Evolutionary conservation across 1,140 invertebrate genomes (phyloP).

Genomic region (Drosophila persimilis): DNA sequence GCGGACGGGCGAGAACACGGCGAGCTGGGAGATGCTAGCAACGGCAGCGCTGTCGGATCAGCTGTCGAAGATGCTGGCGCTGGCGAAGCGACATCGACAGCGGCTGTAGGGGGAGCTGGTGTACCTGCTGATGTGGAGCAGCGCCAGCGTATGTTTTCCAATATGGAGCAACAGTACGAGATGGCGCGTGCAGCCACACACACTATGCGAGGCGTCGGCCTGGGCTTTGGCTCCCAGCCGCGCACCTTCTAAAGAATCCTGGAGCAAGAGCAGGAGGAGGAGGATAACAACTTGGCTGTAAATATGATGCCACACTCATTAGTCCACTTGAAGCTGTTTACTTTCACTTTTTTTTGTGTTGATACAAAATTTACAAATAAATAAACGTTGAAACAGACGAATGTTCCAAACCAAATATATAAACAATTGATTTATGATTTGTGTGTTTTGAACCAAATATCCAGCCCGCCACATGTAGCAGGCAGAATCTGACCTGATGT

Average conservation of each 20-base stretch:
- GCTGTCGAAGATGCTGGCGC: slow-evolving; percentile 1
- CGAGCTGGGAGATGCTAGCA: slow-evolving; percentile 32
- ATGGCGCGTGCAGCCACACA: slow-evolving; percentile 96
- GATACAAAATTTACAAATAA: slow-evolving; percentile 33
- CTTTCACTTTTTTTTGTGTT: slow-evolving; percentile 56
- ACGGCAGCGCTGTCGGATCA: slow-evolving; percentile 9
- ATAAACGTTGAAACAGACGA: slow-evolving; percentile 43
- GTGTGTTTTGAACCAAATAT: not conserved
- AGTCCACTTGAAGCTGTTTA: slow-evolving; percentile 52
- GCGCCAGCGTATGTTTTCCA: slow-evolving; percentile 95
- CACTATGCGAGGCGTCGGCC: slow-evolving; percentile 95
- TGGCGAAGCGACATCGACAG: not conserved
- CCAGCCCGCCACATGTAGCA: not conserved
- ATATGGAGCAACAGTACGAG: slow-evolving; percentile 97
- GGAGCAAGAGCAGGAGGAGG: not conserved
- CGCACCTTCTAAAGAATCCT: slow-evolving; percentile 57
- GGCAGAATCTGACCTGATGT: not conserved
- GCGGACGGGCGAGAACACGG: not conserved
- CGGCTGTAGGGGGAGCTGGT: not conserved
- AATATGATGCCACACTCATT: slow-evolving; percentile 56
- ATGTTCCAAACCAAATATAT: slow-evolving; percentile 4
- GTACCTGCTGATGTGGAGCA: slow-evolving; percentile 87
- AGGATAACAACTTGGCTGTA: slow-evolving; percentile 43
- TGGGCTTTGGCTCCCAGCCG: slow-evolving; percentile 88
- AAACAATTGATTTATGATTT: no score